Evolutionary conservation across 2,113 vertebrate genomes (phyloP).

Genomic region (Dendrocopos noguchii): DNA sequence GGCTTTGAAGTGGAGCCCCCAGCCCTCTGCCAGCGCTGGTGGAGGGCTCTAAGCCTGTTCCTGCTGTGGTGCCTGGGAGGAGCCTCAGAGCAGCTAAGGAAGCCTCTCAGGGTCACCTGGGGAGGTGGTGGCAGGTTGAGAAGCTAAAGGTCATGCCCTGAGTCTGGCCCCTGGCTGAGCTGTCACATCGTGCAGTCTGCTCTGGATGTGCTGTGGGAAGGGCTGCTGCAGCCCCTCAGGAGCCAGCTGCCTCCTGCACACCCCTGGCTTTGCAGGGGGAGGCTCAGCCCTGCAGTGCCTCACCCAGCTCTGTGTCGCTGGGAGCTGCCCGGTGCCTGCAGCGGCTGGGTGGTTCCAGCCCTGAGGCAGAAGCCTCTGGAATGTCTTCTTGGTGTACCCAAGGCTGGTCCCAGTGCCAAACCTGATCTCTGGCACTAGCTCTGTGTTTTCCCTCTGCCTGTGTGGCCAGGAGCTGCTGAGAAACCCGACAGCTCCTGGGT

Average conservation of each 20-base stretch:
- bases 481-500: neutral
- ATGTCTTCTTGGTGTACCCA: neutral
- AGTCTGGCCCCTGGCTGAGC: neutral
- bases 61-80: neutral
- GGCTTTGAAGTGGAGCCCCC: neutral
- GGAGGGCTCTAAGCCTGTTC: neutral
- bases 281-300: neutral
- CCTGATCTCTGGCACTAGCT: neutral
- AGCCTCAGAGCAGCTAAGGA: accelerated
- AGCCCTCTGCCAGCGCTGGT: no score
- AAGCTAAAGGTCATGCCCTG: neutral
- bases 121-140: neutral
- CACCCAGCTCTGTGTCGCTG: neutral
- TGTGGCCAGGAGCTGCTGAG: conserved; percentile 25
- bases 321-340: neutral
- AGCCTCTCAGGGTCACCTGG: neutral
- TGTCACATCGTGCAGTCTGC: accelerated
- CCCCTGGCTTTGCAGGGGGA: neutral
- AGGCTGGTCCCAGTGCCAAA: neutral
- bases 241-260: accelerated
- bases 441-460: neutral
- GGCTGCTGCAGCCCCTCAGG: neutral
- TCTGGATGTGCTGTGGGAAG: neutral
- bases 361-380: neutral
- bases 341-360: neutral